Base-by-base conservation (phyloP, 2,797 vertebrate species). In the Podarcis lilfordi region DNA sequence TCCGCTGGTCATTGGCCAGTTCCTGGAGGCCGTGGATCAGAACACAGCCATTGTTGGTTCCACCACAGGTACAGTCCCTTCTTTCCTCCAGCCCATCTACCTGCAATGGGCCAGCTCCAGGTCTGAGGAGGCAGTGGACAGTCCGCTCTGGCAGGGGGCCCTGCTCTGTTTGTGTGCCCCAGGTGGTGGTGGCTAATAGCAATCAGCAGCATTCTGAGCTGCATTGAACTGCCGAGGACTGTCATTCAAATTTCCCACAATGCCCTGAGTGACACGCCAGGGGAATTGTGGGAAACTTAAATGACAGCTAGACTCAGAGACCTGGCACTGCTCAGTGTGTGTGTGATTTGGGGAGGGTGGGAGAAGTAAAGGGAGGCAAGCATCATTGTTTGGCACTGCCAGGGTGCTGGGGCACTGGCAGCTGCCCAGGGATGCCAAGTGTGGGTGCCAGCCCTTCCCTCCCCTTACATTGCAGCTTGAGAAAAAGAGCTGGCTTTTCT, bases 1-100 rank as follows among this genome's bases (percentile, higher is more conserved):
- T 93, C 98, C 98, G 0, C 94, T 99, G 13, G 98, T 99, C 89
- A 99, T 99, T 7, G 98, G 98, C 4, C 98, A 99, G 97, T 99
- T 99, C 93, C 95, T 99, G 92, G 98, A 99, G 94, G 98, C 98
- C 15, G 98, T 99, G 11, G 98, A 99, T 92, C 98, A 99, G 96
- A 99, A 99, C 95, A 99, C 98, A 0, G 98, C 98, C 82, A 99
- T 99, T 0, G 98, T 99, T 61, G 98, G 98, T 84, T 98, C 98
- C 82, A 99, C 98, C 86, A 99, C 98, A 92, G 98, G 98, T 98
- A 94, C 2, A 11, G 21, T 10, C 10, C 15, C 10, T 13, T 2
- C 8, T 7, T 21, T 4, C 29, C 37, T 35, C 8, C n/a, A 17
- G n/a, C 32, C 45, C 27, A 43, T 1, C 21, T 35, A 6, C 13